Evolutionary conservation across 37 sponge, comb jelly and placozoan genomes (phyloP).

Genomic region (Corticium candelabrum): DNA sequence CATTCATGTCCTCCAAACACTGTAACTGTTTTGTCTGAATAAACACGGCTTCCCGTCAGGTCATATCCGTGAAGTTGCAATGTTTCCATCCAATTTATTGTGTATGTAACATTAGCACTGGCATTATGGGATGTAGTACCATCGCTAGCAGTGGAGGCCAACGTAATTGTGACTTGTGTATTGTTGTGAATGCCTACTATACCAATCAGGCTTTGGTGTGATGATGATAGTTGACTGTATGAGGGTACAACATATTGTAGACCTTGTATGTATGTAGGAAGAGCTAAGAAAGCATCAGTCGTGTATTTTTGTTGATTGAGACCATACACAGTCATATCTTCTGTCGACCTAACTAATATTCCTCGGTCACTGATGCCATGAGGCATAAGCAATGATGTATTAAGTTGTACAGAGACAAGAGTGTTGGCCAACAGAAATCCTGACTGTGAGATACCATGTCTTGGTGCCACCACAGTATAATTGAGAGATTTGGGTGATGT

Average conservation of each 20-base stretch:
- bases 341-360: not conserved
- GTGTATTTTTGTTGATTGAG: conserved; percentile 14
- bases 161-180: not conserved
- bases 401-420: not conserved
- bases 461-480: not conserved
- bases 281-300: conserved; percentile 35
- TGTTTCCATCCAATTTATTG: not conserved
- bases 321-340: conserved; percentile 31
- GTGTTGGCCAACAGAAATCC: not conserved
- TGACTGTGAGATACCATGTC: not conserved
- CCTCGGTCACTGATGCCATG: not conserved
- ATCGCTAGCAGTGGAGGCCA: not conserved
- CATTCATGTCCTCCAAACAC: not conserved
- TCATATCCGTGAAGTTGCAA: not conserved
- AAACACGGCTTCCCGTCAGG: not conserved
- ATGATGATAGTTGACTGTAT: not conserved
- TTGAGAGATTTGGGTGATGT: not conserved
- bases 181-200: not conserved
- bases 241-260: not conserved
- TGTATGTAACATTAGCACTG: not conserved
- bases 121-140: not conserved
- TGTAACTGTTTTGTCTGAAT: not conserved
- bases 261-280: conserved; percentile 19
- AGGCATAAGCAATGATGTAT: not conserved
- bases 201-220: not conserved